These are phyloP conservation scores for Drosophila ananassae DNA, from an alignment of 1,140 invertebrate species.

Conservation along the genomic window DNA sequence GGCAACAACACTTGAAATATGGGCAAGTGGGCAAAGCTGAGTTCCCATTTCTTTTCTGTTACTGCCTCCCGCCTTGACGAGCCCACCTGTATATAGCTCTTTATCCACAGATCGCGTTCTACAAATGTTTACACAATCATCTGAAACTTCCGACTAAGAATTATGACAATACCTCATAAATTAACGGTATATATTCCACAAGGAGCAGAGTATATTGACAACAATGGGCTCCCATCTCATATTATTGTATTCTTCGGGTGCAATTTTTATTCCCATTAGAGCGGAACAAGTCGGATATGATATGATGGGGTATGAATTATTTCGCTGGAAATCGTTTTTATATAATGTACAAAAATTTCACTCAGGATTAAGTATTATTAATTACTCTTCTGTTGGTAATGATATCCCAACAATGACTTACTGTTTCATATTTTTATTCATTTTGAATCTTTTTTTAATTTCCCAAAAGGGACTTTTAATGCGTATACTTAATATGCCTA, in stretches of 20 bases:
- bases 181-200: conserved; percentile 15
- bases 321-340: conserved; percentile 17
- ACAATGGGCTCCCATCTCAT: conserved; percentile 53
- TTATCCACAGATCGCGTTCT: conserved; percentile 48
- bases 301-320: conserved; percentile 17
- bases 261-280: conserved; percentile 52
- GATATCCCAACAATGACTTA: conserved; percentile 15
- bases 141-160: conserved; percentile 56
- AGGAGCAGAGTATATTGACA: conserved; percentile 12
- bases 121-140: conserved; percentile 44
- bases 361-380: conserved; percentile 32
- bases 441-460: background rate
- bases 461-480: no score
- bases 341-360: conserved; percentile 10
- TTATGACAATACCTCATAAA: conserved; percentile 60
- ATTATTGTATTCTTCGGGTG: conserved; percentile 36
- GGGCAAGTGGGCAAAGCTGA: conserved; percentile 62
- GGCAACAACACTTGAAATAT: conserved; percentile 43
- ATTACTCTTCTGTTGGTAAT: conserved; percentile 21
- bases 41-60: conserved; percentile 13
- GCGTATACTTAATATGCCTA: background rate
- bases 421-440: background rate
- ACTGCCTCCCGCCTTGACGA: conserved; percentile 31
- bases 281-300: conserved; percentile 53
- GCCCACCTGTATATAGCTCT: conserved; percentile 47